Conservation (phyloP, 2,113 vertebrate genomes). For the Calyptomena viridis region DNA sequence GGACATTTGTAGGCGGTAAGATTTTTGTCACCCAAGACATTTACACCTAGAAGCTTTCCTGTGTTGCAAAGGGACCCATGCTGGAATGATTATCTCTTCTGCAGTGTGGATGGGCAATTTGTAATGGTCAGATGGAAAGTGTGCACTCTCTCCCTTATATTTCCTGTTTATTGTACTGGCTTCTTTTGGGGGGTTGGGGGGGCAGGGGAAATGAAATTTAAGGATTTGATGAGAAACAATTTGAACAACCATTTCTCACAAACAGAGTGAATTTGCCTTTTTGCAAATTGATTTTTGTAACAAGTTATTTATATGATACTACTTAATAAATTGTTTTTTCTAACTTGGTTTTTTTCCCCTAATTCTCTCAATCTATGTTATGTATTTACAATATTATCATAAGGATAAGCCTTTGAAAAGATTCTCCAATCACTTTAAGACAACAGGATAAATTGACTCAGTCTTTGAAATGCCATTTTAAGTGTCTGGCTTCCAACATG, state of each 20-base stretch:
- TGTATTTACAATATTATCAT: neutral
- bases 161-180: slow-evolving; percentile 74
- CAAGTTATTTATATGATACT: slow-evolving; percentile 94
- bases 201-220: slow-evolving; percentile 58
- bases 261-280: slow-evolving; percentile 85
- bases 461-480: neutral
- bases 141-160: slow-evolving; percentile 53
- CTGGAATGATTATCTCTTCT: slow-evolving; percentile 54
- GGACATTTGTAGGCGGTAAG: neutral
- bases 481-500: neutral
- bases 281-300: slow-evolving; percentile 98
- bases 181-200: slow-evolving; percentile 44
- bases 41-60: slow-evolving; percentile 51
- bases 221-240: slow-evolving; percentile 75
- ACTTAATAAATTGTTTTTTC: slow-evolving; percentile 88
- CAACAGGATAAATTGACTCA: neutral
- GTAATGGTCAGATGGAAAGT: slow-evolving; percentile 57
- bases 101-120: slow-evolving; percentile 63
- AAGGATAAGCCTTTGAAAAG: neutral
- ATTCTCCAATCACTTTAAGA: neutral
- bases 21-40: neutral
- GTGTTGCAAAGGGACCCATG: slow-evolving; percentile 19
- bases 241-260: slow-evolving; percentile 79
- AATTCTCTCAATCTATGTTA: slow-evolving; percentile 47
- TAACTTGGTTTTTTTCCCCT: slow-evolving; percentile 55